phyloP scores from a whole-genome alignment of 2,113 vertebrate species.

The Sander lucioperca region DNA sequence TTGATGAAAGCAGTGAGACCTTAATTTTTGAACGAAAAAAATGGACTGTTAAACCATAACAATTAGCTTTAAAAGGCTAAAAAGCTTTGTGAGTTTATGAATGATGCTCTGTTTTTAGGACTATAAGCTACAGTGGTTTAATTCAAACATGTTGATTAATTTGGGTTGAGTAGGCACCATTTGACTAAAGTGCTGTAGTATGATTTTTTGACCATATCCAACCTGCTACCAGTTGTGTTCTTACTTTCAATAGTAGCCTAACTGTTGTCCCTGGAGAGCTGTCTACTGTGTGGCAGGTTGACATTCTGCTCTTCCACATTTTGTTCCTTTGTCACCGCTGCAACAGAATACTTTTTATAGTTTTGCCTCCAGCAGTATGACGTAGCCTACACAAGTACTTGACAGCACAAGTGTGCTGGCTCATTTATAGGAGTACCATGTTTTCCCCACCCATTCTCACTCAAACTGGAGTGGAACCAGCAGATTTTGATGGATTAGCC shows the following conservation, averaged over 20 bases:
- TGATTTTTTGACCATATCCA: not conserved
- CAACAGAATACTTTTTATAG: constrained; percentile 45
- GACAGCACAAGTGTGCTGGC: constrained; percentile 53
- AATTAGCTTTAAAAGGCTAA: not conserved
- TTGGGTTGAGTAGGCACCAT: not conserved
- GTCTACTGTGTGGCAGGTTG: constrained; percentile 20
- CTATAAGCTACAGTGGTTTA: not conserved
- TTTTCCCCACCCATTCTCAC: not conserved
- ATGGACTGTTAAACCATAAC: not conserved
- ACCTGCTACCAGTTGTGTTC: not conserved
- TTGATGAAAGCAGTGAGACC: not conserved
- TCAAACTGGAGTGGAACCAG: constrained; percentile 58
- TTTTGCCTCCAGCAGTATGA: constrained; percentile 50
- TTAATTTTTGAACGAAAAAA: not conserved
- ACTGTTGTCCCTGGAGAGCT: constrained; percentile 11
- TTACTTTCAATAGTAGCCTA: not conserved
- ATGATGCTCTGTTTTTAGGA: not conserved
- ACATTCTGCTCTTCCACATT: constrained; percentile 42
- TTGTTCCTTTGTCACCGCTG: constrained; percentile 41
- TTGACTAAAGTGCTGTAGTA: not conserved
- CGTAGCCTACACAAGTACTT: constrained; percentile 27
- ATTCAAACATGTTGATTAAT: not conserved
- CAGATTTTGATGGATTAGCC: constrained; percentile 70
- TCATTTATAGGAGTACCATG: constrained; percentile 65
- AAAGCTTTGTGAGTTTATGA: not conserved